Evolutionary conservation across 2,797 vertebrate genomes (phyloP).

Genomic region (Vespertilio murinus): DNA sequence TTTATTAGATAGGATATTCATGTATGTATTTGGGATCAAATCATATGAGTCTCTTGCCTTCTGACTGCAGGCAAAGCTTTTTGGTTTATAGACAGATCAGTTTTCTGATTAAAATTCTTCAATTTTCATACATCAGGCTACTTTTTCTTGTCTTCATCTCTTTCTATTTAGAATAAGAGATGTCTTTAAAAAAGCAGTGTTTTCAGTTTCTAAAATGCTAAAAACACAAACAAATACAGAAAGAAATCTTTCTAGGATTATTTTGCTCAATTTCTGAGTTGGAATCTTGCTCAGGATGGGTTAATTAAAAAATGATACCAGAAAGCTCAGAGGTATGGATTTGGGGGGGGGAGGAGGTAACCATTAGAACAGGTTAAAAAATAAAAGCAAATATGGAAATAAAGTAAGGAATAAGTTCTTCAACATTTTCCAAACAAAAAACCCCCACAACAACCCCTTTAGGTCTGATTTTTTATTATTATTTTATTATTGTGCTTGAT

Average conservation of each 20-base stretch:
- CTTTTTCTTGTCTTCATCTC: slow-evolving; percentile 24
- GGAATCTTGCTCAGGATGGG: background rate
- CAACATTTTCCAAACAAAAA: background rate
- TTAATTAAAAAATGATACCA: slow-evolving; percentile 17
- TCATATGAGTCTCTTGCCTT: background rate
- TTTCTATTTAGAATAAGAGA: slow-evolving; percentile 1
- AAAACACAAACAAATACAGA: slow-evolving; percentile 10
- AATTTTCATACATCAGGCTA: background rate
- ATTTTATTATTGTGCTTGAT: slow-evolving; percentile 24
- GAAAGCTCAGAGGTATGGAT: slow-evolving; percentile 4
- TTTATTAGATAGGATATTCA: background rate
- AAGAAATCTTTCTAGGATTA: slow-evolving; percentile 30
- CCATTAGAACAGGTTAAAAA: slow-evolving; percentile 29
- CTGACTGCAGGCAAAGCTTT: background rate
- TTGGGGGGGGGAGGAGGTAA: background rate
- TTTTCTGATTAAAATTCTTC: slow-evolving; percentile 28
- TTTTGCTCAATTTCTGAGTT: slow-evolving; percentile 28
- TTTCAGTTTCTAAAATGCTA: slow-evolving; percentile 26
- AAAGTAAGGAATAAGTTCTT: background rate
- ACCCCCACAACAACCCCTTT: background rate
- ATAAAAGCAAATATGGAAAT: slow-evolving; percentile 1
- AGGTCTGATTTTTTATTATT: background rate
- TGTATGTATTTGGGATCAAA: background rate
- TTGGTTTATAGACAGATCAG: slow-evolving; percentile 16
- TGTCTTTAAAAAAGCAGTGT: slow-evolving; percentile 28